phyloP scores from a whole-genome alignment of 2,113 vertebrate genomes.

The Cebidichthys violaceus region DNA sequence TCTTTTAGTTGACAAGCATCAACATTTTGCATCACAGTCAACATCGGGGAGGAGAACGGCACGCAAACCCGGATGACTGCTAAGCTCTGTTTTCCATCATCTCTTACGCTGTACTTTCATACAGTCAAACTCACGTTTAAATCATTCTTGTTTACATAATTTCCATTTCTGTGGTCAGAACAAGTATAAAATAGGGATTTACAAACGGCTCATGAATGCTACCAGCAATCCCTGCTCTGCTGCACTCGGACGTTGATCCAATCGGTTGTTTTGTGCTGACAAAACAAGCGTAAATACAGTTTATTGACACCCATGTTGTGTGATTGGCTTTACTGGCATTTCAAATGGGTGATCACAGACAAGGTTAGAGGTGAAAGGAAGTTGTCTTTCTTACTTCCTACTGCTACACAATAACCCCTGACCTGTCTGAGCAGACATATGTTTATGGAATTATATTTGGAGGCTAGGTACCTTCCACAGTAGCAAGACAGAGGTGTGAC shows the following conservation, averaged over 20 bases:
- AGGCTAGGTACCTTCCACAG: background rate
- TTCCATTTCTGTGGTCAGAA: conserved; percentile 26
- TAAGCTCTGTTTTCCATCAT: conserved; percentile 22
- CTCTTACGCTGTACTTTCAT: conserved; percentile 10
- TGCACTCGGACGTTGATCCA: conserved; percentile 20
- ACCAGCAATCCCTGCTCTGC: conserved; percentile 29
- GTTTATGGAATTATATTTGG: background rate
- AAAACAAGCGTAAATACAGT: conserved; percentile 28
- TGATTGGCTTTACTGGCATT: conserved; percentile 12
- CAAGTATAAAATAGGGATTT: conserved; percentile 39
- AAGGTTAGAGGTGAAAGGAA: conserved; percentile 7
- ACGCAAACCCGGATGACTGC: background rate
- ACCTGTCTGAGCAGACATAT: background rate
- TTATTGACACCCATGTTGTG: conserved; percentile 33
- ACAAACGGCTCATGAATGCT: conserved; percentile 48
- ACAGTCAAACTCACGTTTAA: conserved; percentile 39
- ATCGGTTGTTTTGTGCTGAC: conserved; percentile 3
- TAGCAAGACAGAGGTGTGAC: background rate
- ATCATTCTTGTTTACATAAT: conserved; percentile 46
- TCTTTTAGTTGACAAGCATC: background rate
- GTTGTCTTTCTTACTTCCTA: background rate
- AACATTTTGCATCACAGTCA: conserved; percentile 9
- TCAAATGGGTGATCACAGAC: conserved; percentile 8
- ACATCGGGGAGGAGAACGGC: background rate
- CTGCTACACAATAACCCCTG: background rate